phyloP scores from a whole-genome alignment of 2,113 vertebrate species.

The Pyrgilauda ruficollis region DNA sequence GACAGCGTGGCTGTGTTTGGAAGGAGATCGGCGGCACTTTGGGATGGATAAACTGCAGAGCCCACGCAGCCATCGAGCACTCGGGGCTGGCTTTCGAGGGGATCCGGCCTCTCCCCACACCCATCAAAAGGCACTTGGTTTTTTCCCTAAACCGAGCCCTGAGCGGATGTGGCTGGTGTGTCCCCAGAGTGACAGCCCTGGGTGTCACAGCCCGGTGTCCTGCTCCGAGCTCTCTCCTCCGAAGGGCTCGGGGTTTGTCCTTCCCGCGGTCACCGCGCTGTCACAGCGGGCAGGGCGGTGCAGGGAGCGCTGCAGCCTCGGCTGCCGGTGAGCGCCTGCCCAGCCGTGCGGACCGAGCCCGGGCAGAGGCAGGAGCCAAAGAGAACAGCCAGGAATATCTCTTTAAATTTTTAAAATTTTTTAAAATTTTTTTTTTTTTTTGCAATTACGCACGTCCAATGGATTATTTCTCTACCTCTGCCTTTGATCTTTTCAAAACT shows the following conservation, averaged over 20 bases:
- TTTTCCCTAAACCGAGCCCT: neutral
- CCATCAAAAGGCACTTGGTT: fast-evolving
- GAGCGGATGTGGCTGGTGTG: fast-evolving
- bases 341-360: neutral
- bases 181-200: neutral
- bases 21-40: fast-evolving
- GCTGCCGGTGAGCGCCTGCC: fast-evolving
- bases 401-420: neutral
- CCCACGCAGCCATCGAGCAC: fast-evolving
- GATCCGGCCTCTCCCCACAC: neutral
- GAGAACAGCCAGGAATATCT: neutral
- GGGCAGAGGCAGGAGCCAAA: neutral
- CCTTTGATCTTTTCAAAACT: slow-evolving; percentile 7
- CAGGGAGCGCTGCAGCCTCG: neutral
- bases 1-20: fast-evolving
- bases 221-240: neutral
- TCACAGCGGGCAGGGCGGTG: neutral
- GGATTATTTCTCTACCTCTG: neutral
- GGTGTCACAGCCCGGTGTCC: neutral
- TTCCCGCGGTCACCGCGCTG: fast-evolving
- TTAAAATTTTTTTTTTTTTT: neutral
- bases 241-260: fast-evolving
- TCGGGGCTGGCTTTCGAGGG: fast-evolving
- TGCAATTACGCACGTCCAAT: neutral
- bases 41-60: neutral